These are phyloP conservation scores for Diphyllodes magnificus DNA, from an alignment of 2,113 vertebrate genomes.

Conservation along the genomic window DNA sequence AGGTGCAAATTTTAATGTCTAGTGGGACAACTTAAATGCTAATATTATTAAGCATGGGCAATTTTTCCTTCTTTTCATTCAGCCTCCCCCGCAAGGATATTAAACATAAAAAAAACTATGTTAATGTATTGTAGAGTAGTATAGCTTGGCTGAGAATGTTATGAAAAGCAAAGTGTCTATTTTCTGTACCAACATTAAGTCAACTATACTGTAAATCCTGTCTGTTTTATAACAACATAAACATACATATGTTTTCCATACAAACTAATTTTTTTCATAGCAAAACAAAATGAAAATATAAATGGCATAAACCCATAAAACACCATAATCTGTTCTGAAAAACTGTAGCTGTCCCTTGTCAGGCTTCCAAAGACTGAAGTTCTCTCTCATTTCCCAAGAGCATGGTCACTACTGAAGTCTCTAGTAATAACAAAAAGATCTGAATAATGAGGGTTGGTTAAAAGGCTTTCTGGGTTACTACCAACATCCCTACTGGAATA, in stretches of 20 bases:
- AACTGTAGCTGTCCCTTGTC: background rate
- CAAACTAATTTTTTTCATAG: background rate
- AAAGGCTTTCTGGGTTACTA: background rate
- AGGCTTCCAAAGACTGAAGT: background rate
- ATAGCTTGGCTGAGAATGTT: background rate
- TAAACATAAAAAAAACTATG: slow-evolving; percentile 51
- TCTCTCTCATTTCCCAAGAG: background rate
- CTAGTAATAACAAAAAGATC: background rate
- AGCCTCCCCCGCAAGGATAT: slow-evolving; percentile 10
- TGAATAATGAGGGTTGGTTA: background rate
- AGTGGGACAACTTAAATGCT: slow-evolving; percentile 34
- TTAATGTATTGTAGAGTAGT: slow-evolving; percentile 27
- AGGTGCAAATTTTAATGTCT: slow-evolving; percentile 36
- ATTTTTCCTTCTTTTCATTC: slow-evolving; percentile 45
- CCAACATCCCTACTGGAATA: background rate
- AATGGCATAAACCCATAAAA: background rate
- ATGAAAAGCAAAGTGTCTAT: background rate
- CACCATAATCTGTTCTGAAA: background rate
- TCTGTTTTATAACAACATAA: background rate
- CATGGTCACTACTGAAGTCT: background rate
- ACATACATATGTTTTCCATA: background rate
- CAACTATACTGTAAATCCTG: background rate
- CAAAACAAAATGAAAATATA: background rate
- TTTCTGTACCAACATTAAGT: slow-evolving; percentile 7
- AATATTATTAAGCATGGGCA: slow-evolving; percentile 35